These are phyloP conservation scores for Apeltes quadracus DNA, from an alignment of 2,113 vertebrate species.

Conservation along the genomic window DNA sequence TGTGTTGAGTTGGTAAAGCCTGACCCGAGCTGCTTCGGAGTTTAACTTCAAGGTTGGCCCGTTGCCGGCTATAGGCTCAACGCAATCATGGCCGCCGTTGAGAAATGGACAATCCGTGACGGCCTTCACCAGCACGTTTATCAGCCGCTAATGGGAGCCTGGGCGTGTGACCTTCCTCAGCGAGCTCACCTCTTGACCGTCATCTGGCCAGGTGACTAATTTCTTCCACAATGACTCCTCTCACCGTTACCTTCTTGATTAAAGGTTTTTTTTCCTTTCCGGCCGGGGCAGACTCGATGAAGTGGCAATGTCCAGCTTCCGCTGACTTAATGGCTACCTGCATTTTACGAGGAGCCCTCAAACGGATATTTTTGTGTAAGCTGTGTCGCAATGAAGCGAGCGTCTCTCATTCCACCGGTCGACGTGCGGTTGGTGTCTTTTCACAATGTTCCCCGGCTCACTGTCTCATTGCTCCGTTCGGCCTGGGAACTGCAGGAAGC, in stretches of 20 bases:
- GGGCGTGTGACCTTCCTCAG: not conserved
- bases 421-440: no score
- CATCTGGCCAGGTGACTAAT: conserved; percentile 60
- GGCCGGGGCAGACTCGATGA: conserved; percentile 17
- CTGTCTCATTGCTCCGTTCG: not conserved
- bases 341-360: conserved; percentile 27
- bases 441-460: not conserved
- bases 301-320: conserved; percentile 35
- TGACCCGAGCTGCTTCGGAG: not conserved
- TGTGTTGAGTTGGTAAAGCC: not conserved
- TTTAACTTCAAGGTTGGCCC: not conserved
- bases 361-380: not conserved
- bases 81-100: not conserved
- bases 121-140: not conserved
- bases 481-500: conserved; percentile 3
- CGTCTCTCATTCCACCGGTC: not conserved
- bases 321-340: conserved; percentile 58
- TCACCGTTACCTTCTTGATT: conserved; percentile 51
- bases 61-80: not conserved
- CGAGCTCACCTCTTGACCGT: conserved; percentile 40
- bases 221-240: conserved; percentile 47
- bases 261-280: conserved; percentile 25
- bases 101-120: not conserved
- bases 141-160: not conserved
- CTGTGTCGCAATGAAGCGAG: conserved; percentile 7